Evolutionary conservation across 2,113 vertebrate species (phyloP).

Genomic region (Strigops habroptila): DNA sequence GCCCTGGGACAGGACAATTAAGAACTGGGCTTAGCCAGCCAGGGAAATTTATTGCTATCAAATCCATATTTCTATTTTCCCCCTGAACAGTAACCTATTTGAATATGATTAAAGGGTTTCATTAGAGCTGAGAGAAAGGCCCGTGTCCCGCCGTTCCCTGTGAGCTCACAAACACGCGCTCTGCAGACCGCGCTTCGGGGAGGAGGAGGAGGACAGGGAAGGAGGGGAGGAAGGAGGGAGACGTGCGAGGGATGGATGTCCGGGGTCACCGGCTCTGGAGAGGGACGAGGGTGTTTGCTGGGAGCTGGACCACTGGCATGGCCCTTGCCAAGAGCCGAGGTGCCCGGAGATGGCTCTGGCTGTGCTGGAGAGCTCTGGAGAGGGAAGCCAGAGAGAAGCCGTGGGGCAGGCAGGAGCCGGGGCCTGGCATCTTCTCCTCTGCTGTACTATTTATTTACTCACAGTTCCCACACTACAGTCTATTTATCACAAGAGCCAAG

Average conservation of each 20-base stretch:
- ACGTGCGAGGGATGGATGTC: not conserved
- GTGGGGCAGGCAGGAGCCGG: not conserved
- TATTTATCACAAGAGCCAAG: not conserved
- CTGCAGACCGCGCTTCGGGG: constrained; percentile 5
- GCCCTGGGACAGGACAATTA: constrained; percentile 99
- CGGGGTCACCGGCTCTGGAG: not conserved
- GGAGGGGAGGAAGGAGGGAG: constrained; percentile 9
- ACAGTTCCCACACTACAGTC: not conserved
- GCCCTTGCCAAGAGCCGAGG: not conserved
- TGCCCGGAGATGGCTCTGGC: not conserved
- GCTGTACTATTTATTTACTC: not conserved
- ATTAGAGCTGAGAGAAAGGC: constrained; percentile 83
- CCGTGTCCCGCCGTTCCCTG: constrained; percentile 74
- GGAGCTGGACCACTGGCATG: not conserved
- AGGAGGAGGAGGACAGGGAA: not conserved
- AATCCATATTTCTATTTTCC: constrained; percentile 99
- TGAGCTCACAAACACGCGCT: constrained; percentile 80
- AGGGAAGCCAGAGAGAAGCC: not conserved
- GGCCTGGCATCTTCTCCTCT: not conserved
- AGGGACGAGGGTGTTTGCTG: not conserved
- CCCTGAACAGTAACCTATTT: constrained; percentile 99
- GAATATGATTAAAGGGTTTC: constrained; percentile 99
- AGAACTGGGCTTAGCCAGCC: constrained; percentile 99
- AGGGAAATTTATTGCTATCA: constrained; percentile 99
- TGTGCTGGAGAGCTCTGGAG: not conserved